Percentiles rank a stretch among this genome's conserved stretches.
These are phyloP conservation scores for Netelia inedita DNA, from an alignment of 2,888 invertebrate species.

Conservation along the genomic window DNA sequence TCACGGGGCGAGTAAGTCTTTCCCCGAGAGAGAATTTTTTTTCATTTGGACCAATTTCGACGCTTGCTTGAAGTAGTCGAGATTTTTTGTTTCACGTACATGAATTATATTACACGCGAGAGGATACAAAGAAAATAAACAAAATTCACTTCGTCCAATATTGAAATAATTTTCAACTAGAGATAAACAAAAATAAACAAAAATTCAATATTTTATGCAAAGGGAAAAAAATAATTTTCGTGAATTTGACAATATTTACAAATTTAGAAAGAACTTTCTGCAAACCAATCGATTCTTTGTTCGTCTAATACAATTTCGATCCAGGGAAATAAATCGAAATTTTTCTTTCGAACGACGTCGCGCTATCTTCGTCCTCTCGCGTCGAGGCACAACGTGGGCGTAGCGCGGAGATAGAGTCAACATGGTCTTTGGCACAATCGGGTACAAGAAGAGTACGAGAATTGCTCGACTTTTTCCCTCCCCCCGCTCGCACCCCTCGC, in stretches of 20 bases:
- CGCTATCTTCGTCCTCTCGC: conserved; percentile 40
- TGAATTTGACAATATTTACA: no score
- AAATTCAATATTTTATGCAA: background rate
- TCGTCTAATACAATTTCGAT: background rate
- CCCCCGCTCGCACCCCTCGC: background rate
- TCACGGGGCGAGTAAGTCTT: background rate
- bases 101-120: background rate
- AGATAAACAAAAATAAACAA: background rate
- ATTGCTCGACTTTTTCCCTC: conserved; percentile 78
- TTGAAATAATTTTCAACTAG: background rate
- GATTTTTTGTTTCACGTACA: background rate
- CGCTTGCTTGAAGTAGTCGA: background rate
- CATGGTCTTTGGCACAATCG: conserved; percentile 75
- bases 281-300: background rate
- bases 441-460: conserved; percentile 60
- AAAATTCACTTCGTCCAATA: background rate
- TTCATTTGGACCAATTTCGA: background rate
- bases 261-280: background rate
- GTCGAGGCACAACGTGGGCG: conserved; percentile 74
- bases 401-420: conserved; percentile 78
- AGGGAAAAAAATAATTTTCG: background rate
- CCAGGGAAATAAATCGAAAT: conserved; percentile 20
- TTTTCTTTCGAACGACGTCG: conserved; percentile 41
- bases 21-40: background rate
- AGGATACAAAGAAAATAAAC: background rate